Evolutionary conservation across 2,797 vertebrate genomes (phyloP).

Genomic region (Rhynchotus rufescens): DNA sequence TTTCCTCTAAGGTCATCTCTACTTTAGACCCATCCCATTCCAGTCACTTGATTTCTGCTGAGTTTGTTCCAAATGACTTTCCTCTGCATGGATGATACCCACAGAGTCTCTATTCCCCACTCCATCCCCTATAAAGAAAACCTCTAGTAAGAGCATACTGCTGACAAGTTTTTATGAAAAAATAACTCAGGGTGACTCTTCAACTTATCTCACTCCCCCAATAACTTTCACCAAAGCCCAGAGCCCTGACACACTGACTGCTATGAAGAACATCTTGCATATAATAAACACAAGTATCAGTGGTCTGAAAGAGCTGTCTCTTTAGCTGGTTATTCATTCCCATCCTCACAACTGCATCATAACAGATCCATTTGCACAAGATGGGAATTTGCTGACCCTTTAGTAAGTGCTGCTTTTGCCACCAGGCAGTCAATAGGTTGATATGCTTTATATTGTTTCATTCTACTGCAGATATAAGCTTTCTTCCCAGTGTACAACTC

Average conservation of each 20-base stretch:
- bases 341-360: fast-evolving
- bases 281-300: neutral
- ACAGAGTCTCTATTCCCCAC: neutral
- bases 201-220: neutral
- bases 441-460: neutral
- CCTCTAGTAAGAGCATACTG: neutral
- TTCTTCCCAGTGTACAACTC: neutral
- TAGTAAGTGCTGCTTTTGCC: neutral
- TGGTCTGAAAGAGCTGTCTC: neutral
- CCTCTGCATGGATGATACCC: neutral
- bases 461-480: neutral
- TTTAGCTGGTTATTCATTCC: neutral
- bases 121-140: neutral
- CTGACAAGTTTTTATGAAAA: neutral
- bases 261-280: neutral
- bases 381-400: fast-evolving
- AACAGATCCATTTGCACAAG: neutral
- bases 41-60: neutral
- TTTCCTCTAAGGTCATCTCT: neutral
- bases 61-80: neutral
- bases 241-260: neutral
- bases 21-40: neutral
- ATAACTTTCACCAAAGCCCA: neutral
- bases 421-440: neutral
- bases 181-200: neutral